Conservation (phyloP, 2,797 vertebrate genomes). For the Manis javanica region DNA sequence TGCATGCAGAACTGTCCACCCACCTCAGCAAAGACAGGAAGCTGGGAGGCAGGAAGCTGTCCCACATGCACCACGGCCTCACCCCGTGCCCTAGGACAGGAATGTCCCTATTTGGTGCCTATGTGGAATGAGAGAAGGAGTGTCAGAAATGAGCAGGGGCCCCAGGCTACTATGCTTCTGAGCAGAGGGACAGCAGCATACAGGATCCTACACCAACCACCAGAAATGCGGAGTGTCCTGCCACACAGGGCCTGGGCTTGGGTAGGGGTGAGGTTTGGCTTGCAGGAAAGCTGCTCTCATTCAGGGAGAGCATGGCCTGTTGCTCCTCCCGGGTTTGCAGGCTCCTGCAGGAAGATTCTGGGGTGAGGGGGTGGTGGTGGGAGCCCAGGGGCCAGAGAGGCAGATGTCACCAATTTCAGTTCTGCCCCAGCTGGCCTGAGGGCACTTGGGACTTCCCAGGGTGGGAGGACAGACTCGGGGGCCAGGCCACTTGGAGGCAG, state of each 20-base stretch:
- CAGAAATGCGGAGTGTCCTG: not conserved
- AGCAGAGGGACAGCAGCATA: accelerated
- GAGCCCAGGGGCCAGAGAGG: slow-evolving; percentile 54
- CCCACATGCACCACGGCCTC: not conserved
- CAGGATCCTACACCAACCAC: not conserved
- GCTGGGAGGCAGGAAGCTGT: not conserved
- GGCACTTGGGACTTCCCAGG: slow-evolving; percentile 75
- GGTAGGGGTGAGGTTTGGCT: accelerated
- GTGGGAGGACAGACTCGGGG: slow-evolving; percentile 65
- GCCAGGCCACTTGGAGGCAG: slow-evolving; percentile 17
- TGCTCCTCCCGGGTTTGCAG: not conserved
- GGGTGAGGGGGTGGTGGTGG: not conserved
- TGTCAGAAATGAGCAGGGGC: not conserved
- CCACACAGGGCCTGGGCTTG: accelerated
- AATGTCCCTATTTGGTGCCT: not conserved
- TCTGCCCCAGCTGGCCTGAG: slow-evolving; percentile 74
- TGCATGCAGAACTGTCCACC: not conserved
- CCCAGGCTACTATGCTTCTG: accelerated
- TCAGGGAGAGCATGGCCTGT: too few species aligned
- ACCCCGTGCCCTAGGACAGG: accelerated
- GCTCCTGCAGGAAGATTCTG: slow-evolving; percentile 55
- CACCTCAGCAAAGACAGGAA: not conserved
- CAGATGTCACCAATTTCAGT: slow-evolving; percentile 81
- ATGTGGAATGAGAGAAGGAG: too few species aligned
- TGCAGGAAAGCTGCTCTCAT: not conserved